Base-by-base conservation (phyloP, 1,140 invertebrate species). In the Leptopilina clavipes region DNA sequence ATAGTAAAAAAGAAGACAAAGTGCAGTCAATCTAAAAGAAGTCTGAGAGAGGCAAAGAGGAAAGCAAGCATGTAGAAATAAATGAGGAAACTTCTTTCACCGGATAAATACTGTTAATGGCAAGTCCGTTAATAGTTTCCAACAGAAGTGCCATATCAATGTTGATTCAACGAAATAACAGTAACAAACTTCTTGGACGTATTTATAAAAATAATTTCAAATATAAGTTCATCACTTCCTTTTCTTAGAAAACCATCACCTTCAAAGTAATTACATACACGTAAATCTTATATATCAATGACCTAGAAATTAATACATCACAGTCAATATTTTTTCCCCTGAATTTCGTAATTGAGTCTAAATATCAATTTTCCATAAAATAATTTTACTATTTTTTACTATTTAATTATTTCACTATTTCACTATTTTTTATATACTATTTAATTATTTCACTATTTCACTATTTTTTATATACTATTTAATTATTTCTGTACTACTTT, bases 71-170 rank as follows among this genome's bases (percentile, higher is more conserved):
- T 65, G 22, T 65, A 65, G 59, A n/a, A 65, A 65, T 65, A 37
- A 65, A 65, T 65, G 59, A 65, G 59, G 59, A 65, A 65, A 31
- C 59, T 65, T 75, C 65, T 71, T 75, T 75, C 59, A 75, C 74
- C 74, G 70, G 73, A 75, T 75, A 71, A 75, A 75, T 75, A 70
- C 44, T 75, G 73, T 75, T 75, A 75, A 75, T 54, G 48, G 70
- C 18, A 22, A 54, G 48, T 71, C 70, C 74, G 74, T 76, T 76
- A 76, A 76, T 76, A 72, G 48, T 22, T 31, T 40, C 45, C 45
- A 54, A 45, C 70, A 70, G 31, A 31, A 76, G 74, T 59, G 52
- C 74, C 70, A 76, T 65, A 56, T 75, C 59, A 19, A 65, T n/a
- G 52, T 14, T 17, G 37, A 37, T 71, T 71, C 37, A 9, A 71